Base-by-base conservation (phyloP, 2,888 invertebrate genomes). In the Mycalesis mineus region DNA sequence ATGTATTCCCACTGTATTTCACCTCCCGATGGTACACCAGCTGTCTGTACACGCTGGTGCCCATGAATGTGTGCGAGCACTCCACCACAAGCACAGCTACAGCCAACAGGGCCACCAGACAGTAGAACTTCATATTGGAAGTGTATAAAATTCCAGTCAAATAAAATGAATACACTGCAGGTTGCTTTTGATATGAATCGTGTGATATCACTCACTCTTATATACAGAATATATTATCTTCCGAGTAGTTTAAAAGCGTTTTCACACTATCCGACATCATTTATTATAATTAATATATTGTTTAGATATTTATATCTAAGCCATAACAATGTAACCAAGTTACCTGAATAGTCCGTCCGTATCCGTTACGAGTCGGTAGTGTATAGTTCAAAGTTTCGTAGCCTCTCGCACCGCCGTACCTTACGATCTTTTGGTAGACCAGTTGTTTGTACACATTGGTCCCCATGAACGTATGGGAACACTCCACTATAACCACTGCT, bases 391-490 rank as follows among this genome's bases (percentile, higher is more conserved):
- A 13, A 41, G 77, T 75, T 60, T 84, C 83, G 9, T 39, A 39
- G 1, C 84, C 66, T n/a, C 80, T 71, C 60, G 84, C 84, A 37
- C 68, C 71, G 9, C 65, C 57, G 45, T 69, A 80, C 7, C 74
- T 56, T 0, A 60, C 72, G 7, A 65, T 61, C 2, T 69, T 66
- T 13, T 81, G 78, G 37, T 73, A 77, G 0, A 80, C 68, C 47
- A 75, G 1, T 0, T 74, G 72, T 9, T 79, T 68, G 1, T 57
- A 22, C 0, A 83, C 73, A 61, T 68, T 85, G 0, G 82, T 81
- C 0, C 86, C 86, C 31, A 81, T 22, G 45, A 86, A 84, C 0
- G 75, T 75, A 53, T 83, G 78, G 0, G 63, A 60, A 65, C 84
- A 75, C 51, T 83, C 73, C 1, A 76, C 77, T 6, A 72, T 53